phyloP scores from a whole-genome alignment of 2,113 vertebrate species.

The Rana temporaria region DNA sequence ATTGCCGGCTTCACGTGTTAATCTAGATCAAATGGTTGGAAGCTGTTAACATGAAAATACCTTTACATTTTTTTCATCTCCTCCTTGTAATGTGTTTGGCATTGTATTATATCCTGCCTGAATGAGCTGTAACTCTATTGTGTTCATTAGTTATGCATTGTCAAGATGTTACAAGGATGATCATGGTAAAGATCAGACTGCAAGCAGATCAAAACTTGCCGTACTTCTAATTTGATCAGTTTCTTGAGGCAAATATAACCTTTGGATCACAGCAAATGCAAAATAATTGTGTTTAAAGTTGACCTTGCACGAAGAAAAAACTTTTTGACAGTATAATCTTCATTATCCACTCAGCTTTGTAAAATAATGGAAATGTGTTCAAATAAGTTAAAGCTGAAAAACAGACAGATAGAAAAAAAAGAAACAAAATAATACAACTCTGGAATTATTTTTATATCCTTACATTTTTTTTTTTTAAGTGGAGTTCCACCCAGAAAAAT shows the following conservation, averaged over 20 bases:
- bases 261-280: background rate
- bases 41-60: background rate
- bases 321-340: too few relatives aligned
- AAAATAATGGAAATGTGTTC: too few relatives aligned
- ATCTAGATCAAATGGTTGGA: slow-evolving; percentile 27
- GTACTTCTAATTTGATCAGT: slow-evolving; percentile 21
- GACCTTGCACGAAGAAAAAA: too few relatives aligned
- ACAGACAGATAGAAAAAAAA: too few relatives aligned
- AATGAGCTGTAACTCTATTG: slow-evolving; percentile 7
- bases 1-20: slow-evolving; percentile 25
- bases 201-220: slow-evolving; percentile 20
- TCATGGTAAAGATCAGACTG: slow-evolving; percentile 10
- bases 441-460: too few relatives aligned
- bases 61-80: background rate
- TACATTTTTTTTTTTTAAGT: too few relatives aligned
- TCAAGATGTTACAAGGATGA: slow-evolving; percentile 4
- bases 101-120: slow-evolving; percentile 7
- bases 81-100: background rate
- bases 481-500: too few relatives aligned
- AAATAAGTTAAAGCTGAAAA: too few relatives aligned
- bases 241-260: slow-evolving; percentile 1
- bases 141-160: slow-evolving; percentile 45
- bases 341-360: too few relatives aligned
- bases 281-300: background rate
- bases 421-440: too few relatives aligned